Evolutionary conservation across 2,888 invertebrate genomes (phyloP).

Genomic region (Iphiclides podalirius): DNA sequence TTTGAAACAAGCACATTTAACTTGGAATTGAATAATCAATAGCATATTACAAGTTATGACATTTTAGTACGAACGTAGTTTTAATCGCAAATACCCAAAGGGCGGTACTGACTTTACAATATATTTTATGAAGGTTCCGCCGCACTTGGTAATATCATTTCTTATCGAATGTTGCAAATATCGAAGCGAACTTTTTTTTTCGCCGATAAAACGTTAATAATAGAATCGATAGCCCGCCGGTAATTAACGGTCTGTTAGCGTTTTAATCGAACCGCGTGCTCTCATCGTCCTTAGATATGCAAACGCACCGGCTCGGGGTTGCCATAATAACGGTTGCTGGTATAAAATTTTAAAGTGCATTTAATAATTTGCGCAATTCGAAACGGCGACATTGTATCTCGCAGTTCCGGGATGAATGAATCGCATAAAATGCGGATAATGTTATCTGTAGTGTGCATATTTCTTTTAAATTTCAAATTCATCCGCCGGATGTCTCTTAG

Average conservation of each 20-base stretch:
- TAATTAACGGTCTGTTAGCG: conserved; percentile 20
- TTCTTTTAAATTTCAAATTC: no score
- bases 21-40: no score
- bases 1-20: no score
- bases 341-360: conserved; percentile 23
- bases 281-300: conserved; percentile 19
- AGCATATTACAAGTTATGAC: no score
- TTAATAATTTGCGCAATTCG: conserved; percentile 18
- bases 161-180: conserved; percentile 8
- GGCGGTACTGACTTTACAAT: neutral
- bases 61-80: no score
- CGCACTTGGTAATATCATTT: neutral
- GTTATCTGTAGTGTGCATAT: neutral
- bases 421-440: neutral
- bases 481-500: no score
- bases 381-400: conserved; percentile 11
- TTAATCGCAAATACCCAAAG: no score
- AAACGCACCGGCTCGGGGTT: conserved; percentile 13
- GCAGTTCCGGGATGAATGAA: conserved; percentile 11
- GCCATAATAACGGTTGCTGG: conserved; percentile 17
- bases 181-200: conserved; percentile 2
- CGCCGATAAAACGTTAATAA: conserved; percentile 14
- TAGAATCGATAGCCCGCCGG: conserved; percentile 15
- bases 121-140: neutral
- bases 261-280: conserved; percentile 20